Conservation (phyloP, 2,888 invertebrate species). For the Euzetes globulus region DNA sequence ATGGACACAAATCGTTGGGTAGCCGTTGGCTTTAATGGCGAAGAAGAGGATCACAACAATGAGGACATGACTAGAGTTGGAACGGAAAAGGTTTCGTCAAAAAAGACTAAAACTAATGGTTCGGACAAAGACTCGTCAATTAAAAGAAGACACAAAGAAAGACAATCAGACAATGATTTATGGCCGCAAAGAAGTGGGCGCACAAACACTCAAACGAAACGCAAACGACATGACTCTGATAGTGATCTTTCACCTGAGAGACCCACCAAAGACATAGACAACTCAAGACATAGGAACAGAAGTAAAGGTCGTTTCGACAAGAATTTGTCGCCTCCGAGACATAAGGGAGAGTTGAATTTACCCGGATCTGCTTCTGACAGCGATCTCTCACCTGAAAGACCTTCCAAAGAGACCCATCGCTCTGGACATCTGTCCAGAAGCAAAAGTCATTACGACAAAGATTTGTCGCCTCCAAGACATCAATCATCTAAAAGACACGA, state of each 20-base stretch:
- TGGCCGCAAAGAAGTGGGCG: slow-evolving; percentile 35
- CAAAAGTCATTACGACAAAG: not conserved
- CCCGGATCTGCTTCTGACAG: slow-evolving; percentile 47
- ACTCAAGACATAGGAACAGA: too few relatives aligned
- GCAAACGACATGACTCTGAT: slow-evolving; percentile 45
- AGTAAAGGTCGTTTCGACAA: too few relatives aligned
- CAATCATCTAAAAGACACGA: slow-evolving; percentile 40
- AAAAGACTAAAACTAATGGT: slow-evolving; percentile 40
- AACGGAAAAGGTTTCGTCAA: not conserved
- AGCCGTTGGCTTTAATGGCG: slow-evolving; percentile 29
- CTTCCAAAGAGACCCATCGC: slow-evolving; percentile 37
- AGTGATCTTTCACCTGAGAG: slow-evolving; percentile 48
- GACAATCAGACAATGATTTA: slow-evolving; percentile 35
- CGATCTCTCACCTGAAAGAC: slow-evolving; percentile 48
- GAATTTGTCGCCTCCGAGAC: slow-evolving; percentile 36
- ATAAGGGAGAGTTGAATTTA: slow-evolving; percentile 40
- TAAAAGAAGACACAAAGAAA: not conserved
- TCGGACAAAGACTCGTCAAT: slow-evolving; percentile 42
- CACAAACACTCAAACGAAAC: not conserved
- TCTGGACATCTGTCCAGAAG: not conserved
- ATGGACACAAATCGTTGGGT: slow-evolving; percentile 38
- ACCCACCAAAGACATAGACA: slow-evolving; percentile 41
- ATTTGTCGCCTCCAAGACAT: slow-evolving; percentile 32
- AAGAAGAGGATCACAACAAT: not conserved
- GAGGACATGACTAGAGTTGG: not conserved